Conservation (phyloP, 2,113 vertebrate genomes). For the Pica pica region DNA sequence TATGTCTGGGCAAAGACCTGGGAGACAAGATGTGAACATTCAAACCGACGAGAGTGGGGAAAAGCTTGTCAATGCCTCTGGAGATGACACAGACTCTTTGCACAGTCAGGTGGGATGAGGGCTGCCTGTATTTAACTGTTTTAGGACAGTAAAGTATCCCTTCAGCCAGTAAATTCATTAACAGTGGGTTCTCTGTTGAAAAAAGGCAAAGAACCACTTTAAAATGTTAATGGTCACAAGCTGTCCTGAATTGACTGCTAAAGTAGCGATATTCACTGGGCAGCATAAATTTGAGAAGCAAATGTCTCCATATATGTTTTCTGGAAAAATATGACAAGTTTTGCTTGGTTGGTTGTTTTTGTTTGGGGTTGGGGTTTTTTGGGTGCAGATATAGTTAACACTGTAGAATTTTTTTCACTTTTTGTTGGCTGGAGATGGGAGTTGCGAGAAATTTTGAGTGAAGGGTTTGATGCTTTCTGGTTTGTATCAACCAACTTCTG, state of each 20-base stretch:
- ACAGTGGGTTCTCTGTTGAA: not conserved
- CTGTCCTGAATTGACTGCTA: not conserved
- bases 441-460: not conserved
- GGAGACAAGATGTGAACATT: slow-evolving; percentile 48
- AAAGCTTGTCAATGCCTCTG: slow-evolving; percentile 37
- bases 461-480: not conserved
- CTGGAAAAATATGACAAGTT: not conserved
- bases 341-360: not conserved
- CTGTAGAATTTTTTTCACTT: not conserved
- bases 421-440: not conserved
- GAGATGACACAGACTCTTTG: slow-evolving; percentile 65
- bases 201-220: not conserved
- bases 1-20: slow-evolving; percentile 52
- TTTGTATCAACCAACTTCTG: not conserved
- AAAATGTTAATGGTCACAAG: not conserved
- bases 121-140: not conserved
- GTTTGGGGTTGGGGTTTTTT: not conserved
- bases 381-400: not conserved
- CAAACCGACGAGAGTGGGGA: slow-evolving; percentile 61
- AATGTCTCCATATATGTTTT: not conserved
- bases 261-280: not conserved
- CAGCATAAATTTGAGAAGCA: not conserved
- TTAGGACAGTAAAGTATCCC: not conserved
- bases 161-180: not conserved
- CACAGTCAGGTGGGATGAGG: slow-evolving; percentile 73